These are phyloP conservation scores for Chrysemys picta DNA, from an alignment of 2,113 vertebrate species.

Conservation along the genomic window DNA sequence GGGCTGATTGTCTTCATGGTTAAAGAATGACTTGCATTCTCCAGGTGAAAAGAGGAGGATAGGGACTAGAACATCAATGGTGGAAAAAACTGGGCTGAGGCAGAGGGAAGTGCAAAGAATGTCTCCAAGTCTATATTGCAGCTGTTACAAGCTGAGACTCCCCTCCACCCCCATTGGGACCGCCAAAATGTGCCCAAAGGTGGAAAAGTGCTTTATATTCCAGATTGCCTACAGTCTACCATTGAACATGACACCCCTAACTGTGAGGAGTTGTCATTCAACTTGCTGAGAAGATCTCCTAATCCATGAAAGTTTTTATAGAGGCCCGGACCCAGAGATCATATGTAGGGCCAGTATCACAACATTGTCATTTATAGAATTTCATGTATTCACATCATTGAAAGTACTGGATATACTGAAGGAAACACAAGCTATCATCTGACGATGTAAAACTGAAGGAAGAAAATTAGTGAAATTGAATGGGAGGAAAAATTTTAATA, in stretches of 20 bases:
- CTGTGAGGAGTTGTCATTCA: background rate
- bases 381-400: background rate
- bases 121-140: background rate
- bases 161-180: background rate
- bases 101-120: background rate
- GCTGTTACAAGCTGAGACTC: background rate
- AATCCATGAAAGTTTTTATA: background rate
- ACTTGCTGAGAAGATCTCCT: background rate
- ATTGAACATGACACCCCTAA: background rate
- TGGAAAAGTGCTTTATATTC: background rate
- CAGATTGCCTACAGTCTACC: background rate
- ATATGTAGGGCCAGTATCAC: background rate
- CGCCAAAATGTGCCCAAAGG: accelerated
- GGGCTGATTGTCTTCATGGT: background rate
- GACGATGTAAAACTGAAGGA: background rate
- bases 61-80: background rate
- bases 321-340: background rate
- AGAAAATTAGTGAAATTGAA: accelerated
- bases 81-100: background rate
- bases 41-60: background rate
- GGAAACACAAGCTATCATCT: background rate
- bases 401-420: background rate
- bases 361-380: background rate
- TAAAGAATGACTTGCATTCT: background rate
- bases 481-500: background rate